phyloP scores from a whole-genome alignment of 2,113 vertebrate genomes.

The Craseonycteris thonglongyai region DNA sequence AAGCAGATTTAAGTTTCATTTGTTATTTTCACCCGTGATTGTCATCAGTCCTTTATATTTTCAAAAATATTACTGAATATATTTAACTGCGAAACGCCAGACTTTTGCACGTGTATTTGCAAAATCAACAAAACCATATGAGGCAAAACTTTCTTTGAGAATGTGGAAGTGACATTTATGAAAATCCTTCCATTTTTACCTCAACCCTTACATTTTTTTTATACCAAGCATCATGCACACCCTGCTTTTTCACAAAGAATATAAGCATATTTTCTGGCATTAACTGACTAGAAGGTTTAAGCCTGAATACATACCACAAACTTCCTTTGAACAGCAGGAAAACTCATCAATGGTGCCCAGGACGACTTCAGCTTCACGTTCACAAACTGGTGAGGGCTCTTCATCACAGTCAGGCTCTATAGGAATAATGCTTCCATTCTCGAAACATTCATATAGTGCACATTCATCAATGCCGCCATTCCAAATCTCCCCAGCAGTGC shows the following conservation, averaged over 20 bases:
- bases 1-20: neutral
- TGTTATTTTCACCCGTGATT: neutral
- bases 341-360: conserved; percentile 84
- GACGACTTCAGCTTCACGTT: conserved; percentile 90
- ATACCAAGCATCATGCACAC: neutral
- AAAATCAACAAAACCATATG: neutral
- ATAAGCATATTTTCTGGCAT: neutral
- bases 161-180: neutral
- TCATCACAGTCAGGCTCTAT: conserved; percentile 88
- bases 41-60: neutral
- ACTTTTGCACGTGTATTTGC: neutral
- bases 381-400: conserved; percentile 83
- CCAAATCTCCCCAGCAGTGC: conserved; percentile 90
- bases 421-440: conserved; percentile 90
- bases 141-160: neutral
- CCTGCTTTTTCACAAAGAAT: neutral
- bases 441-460: conserved; percentile 90
- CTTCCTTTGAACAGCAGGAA: conserved; percentile 91
- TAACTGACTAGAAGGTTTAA: neutral
- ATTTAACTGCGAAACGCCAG: neutral
- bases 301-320: conserved; percentile 86
- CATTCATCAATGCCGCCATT: conserved; percentile 89
- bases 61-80: neutral
- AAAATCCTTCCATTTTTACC: neutral
- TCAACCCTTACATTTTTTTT: neutral